Conservation (phyloP, 2,113 vertebrate genomes). For the Podilymbus podiceps region DNA sequence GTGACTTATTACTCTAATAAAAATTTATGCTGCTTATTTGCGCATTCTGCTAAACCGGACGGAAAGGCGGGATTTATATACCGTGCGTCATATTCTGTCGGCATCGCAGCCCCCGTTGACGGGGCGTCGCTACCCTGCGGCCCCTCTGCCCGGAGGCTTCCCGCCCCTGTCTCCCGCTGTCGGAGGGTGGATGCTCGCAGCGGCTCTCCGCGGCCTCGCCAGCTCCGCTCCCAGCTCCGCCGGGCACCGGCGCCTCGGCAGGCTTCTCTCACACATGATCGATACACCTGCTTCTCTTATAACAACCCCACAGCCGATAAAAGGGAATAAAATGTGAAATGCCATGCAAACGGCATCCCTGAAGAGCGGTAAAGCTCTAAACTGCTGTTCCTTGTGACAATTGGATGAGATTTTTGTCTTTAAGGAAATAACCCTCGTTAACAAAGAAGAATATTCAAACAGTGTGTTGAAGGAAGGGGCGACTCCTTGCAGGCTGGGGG, state of each 20-base stretch:
- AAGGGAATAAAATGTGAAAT: constrained; percentile 46
- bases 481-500: background rate
- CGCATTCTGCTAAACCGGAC: too few relatives aligned
- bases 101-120: rapidly evolving
- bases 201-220: rapidly evolving
- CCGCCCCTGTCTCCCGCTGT: background rate
- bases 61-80: background rate
- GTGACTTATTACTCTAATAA: background rate
- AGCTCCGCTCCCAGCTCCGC: background rate
- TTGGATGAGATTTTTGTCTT: constrained; percentile 12
- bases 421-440: constrained; percentile 43
- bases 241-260: background rate
- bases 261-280: background rate
- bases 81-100: rapidly evolving
- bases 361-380: constrained; percentile 36
- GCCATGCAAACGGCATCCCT: constrained; percentile 55
- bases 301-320: constrained; percentile 20
- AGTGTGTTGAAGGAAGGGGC: background rate
- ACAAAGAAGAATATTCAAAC: background rate
- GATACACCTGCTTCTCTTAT: constrained; percentile 40
- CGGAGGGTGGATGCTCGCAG: background rate
- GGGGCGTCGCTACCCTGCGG: background rate
- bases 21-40: background rate
- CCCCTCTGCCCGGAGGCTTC: background rate
- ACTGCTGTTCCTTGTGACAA: background rate